Evolutionary conservation across 2,113 vertebrate genomes (phyloP).

Genomic region (Candoia aspera): DNA sequence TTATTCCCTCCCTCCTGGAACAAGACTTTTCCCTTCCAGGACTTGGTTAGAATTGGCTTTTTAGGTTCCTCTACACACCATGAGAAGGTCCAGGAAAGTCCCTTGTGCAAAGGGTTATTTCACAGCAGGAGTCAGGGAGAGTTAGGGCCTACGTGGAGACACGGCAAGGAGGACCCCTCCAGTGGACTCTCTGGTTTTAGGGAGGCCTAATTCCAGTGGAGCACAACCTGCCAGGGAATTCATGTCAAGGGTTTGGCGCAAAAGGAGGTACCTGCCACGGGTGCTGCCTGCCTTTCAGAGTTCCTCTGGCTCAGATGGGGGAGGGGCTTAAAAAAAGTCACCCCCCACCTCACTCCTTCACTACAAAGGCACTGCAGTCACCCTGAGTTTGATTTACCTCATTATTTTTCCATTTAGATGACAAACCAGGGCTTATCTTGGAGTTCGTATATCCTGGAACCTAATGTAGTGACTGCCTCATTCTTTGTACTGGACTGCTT

Average conservation of each 20-base stretch:
- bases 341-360: conserved; percentile 10
- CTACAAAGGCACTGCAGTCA: conserved; percentile 49
- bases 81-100: not conserved
- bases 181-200: not conserved
- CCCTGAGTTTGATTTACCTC: conserved; percentile 73
- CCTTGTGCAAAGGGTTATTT: not conserved
- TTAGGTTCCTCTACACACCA: not conserved
- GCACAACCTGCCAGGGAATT: not conserved
- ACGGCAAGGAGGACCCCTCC: not conserved
- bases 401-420: conserved; percentile 65
- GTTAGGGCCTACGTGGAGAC: not conserved
- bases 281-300: not conserved
- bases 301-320: too few species aligned
- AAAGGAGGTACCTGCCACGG: not conserved
- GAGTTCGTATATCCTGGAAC: conserved; percentile 64
- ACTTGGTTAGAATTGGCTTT: not conserved
- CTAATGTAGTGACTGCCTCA: conserved; percentile 70
- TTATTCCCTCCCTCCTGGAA: not conserved
- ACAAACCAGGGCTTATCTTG: conserved; percentile 65
- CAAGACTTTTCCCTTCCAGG: not conserved
- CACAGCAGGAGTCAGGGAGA: too few species aligned
- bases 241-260: not conserved
- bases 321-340: conserved; percentile 22
- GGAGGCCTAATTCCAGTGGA: not conserved
- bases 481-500: conserved; percentile 70